Evolutionary conservation across 2,888 invertebrate genomes (phyloP), one percentile per base, ranked within the genome.

Genomic region (Lordiphosa fenestrarum): DNA sequence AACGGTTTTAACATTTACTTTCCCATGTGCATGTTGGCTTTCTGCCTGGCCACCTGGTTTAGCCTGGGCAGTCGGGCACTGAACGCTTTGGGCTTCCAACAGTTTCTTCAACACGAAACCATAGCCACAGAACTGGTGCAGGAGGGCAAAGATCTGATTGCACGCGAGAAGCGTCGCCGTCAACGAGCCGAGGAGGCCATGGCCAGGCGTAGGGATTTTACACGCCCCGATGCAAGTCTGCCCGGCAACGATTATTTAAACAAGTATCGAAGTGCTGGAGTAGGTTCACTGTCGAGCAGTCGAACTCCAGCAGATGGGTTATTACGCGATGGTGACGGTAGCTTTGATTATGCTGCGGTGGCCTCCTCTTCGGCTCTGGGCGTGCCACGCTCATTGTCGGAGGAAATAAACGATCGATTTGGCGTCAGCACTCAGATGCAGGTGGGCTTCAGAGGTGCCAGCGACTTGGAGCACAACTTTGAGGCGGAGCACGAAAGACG

Each of bases 1-100:
- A 96, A 98, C 88, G 99, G 99, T 6, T 99, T 99, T 91, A 99
- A 99, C 90, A 95, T 99, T 53, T 99, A 99, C 90, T 98, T 99
- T 90, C 99, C 99, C 0, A 98, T 99, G 93, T 93, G 96, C 60
- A 98, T 99, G 88, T 92, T 99, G 58, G 92, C 95, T 39, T 94
- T 99, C 74, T 98, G 99, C 86, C 90, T 96, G 55, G 95, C 98
- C 55, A 99, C 98, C 0, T 98, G 97, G 91, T 96, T 97, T 87
- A 96, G 96, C 78, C 90, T 99, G 40, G 99, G 99, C 53, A 95
- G 97, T 54, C 93, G 98, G 48, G 91, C 98, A 54, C 91, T 99
- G 35, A 96, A 97, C 53, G 92, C 95, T 66, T 91, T 99, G 69
- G 99, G 98, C 35, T 97, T 98, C 89, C 98, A 99, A 88, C 99